Conservation (phyloP, 2,888 invertebrate genomes). For the Pemphredon lugubris region DNA sequence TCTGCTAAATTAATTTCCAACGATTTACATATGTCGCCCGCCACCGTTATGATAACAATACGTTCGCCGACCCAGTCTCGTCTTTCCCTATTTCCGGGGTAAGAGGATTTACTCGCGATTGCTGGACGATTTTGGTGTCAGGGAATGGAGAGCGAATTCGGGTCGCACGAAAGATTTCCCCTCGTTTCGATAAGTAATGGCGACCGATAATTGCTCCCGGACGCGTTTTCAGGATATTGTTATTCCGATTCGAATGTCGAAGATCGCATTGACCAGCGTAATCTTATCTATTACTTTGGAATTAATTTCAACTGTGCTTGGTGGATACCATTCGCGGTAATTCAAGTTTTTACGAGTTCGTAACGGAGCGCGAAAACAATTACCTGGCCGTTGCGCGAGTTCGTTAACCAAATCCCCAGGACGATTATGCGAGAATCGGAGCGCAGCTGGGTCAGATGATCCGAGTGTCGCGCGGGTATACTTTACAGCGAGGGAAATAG, state of each 20-base stretch:
- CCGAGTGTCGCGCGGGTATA: conserved; percentile 59
- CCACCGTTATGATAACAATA: conserved; percentile 65
- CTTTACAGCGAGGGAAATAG: conserved; percentile 53
- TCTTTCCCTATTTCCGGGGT: conserved; percentile 14
- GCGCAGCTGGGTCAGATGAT: conserved; percentile 49
- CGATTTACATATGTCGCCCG: conserved; percentile 68
- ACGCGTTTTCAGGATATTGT: not conserved
- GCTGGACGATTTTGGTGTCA: conserved; percentile 32
- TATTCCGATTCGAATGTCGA: not conserved
- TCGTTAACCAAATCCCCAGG: conserved; percentile 59
- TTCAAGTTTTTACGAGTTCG: no score
- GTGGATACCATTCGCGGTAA: no score
- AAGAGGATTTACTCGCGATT: conserved; percentile 62
- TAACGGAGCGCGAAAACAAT: conserved; percentile 4
- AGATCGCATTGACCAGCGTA: not conserved
- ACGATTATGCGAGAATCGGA: conserved; percentile 50
- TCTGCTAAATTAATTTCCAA: conserved; percentile 69
- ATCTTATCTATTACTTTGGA: no score
- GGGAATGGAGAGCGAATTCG: conserved; percentile 51
- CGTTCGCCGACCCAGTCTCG: conserved; percentile 28
- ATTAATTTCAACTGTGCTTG: no score
- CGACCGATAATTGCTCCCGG: conserved; percentile 43
- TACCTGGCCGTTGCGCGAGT: conserved; percentile 19
- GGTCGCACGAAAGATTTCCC: conserved; percentile 28
- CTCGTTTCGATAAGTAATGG: conserved; percentile 38